Evolutionary conservation across 2,888 invertebrate species (phyloP).

Genomic region (Sphaerophoria taeniata): DNA sequence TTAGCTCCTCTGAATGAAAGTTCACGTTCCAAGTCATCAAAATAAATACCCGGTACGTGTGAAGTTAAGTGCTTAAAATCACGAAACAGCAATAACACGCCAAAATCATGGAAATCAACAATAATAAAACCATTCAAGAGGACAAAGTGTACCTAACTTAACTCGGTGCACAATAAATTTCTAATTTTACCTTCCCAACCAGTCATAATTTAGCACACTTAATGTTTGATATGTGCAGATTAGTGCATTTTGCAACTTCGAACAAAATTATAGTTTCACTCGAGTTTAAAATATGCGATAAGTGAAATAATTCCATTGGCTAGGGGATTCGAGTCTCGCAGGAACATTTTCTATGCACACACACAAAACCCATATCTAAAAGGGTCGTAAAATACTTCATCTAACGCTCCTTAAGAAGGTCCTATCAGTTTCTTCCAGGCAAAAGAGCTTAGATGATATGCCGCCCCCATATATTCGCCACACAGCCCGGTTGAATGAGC

Average conservation of each 20-base stretch:
- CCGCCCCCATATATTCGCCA: neutral
- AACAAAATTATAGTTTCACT: slow-evolving; percentile 8
- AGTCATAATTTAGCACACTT: neutral
- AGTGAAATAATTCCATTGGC: slow-evolving; percentile 49
- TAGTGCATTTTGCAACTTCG: neutral
- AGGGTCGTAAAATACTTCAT: slow-evolving; percentile 19
- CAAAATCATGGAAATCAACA: slow-evolving; percentile 10
- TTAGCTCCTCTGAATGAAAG: neutral
- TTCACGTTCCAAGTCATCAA: neutral
- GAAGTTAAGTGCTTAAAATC: neutral
- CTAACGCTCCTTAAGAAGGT: slow-evolving; percentile 49
- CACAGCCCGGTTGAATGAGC: slow-evolving; percentile 29
- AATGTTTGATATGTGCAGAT: neutral
- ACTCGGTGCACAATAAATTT: no score
- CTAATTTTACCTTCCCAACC: slow-evolving; percentile 3
- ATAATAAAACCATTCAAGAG: neutral
- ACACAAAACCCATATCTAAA: neutral
- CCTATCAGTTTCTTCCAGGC: slow-evolving; percentile 66
- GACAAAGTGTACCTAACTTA: no score
- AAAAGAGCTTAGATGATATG: slow-evolving; percentile 28
- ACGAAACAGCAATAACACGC: slow-evolving; percentile 13
- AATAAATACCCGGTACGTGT: slow-evolving; percentile 5
- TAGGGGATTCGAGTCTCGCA: neutral
- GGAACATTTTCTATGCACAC: neutral
- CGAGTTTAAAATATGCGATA: slow-evolving; percentile 55